These are phyloP conservation scores for Clepsis dumicolana DNA, from an alignment of 2,888 invertebrate species.

Conservation along the genomic window DNA sequence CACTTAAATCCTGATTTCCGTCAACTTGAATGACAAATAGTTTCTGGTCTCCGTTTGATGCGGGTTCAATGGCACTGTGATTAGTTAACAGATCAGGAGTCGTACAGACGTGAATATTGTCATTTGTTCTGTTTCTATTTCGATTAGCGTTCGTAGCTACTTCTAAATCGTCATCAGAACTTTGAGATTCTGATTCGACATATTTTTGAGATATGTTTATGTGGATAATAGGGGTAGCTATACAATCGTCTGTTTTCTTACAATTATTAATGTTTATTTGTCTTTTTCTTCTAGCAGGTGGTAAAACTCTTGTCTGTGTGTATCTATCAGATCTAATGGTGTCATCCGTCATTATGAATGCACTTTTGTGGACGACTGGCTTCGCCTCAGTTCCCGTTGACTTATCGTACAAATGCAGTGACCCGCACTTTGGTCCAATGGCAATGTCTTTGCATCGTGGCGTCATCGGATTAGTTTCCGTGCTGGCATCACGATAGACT, in stretches of 20 bases:
- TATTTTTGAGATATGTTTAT: conserved; percentile 87
- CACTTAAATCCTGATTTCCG: background rate
- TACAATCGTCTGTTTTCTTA: conserved; percentile 59
- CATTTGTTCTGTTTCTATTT: conserved; percentile 28
- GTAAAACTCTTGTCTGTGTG: conserved; percentile 70
- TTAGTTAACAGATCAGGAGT: conserved; percentile 87
- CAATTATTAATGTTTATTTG: conserved; percentile 56
- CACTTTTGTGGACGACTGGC: conserved; percentile 62
- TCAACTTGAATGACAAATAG: conserved; percentile 4
- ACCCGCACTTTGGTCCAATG: conserved; percentile 70
- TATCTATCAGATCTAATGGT: conserved; percentile 59
- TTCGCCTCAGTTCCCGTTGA: conserved; percentile 69
- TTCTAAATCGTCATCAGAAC: conserved; percentile 82
- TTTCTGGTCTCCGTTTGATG: conserved; percentile 48
- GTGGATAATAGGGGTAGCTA: conserved; percentile 81
- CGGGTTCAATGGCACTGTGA: conserved; percentile 78
- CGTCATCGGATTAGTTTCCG: conserved; percentile 77
- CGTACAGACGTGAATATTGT: conserved; percentile 57
- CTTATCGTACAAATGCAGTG: conserved; percentile 64
- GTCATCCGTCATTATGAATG: conserved; percentile 75
- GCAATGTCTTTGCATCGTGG: conserved; percentile 80
- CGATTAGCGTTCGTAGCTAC: conserved; percentile 31
- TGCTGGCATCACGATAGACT: conserved; percentile 67
- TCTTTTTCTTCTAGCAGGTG: conserved; percentile 72
- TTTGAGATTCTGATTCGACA: conserved; percentile 74